phyloP scores from a whole-genome alignment of 2,888 invertebrate species.

The Loripinus fragilis region DNA sequence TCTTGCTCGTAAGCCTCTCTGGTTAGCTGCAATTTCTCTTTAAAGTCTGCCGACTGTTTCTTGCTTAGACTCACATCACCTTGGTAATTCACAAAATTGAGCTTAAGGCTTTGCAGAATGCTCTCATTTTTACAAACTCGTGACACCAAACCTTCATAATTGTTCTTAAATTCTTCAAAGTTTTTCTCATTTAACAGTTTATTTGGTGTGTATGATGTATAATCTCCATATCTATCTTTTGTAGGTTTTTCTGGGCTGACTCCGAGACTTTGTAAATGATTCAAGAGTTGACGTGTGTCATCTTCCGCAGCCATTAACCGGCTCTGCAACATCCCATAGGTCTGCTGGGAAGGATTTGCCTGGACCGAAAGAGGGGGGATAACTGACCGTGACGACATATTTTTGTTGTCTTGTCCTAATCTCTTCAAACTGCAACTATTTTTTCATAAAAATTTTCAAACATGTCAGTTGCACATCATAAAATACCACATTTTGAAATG shows the following conservation, averaged over 20 bases:
- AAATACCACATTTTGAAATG: too few relatives aligned
- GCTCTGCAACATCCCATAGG: conserved; percentile 67
- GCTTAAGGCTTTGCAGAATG: conserved; percentile 76
- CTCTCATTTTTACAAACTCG: conserved; percentile 79
- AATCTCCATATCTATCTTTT: conserved; percentile 17
- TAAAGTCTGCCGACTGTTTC: conserved; percentile 65
- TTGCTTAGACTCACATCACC: conserved; percentile 70
- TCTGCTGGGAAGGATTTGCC: conserved; percentile 62
- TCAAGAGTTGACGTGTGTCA: conserved; percentile 70
- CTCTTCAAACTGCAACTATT: too few relatives aligned
- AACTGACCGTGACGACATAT: conserved; percentile 57
- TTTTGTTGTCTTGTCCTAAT: background rate
- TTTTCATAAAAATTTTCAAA: too few relatives aligned
- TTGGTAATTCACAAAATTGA: conserved; percentile 73
- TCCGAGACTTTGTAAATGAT: conserved; percentile 71
- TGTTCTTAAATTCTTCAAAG: conserved; percentile 62
- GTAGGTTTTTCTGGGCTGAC: conserved; percentile 49
- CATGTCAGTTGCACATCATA: too few relatives aligned
- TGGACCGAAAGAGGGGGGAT: conserved; percentile 67
- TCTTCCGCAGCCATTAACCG: conserved; percentile 71
- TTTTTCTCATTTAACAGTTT: conserved; percentile 44
- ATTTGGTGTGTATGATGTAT: conserved; percentile 31
- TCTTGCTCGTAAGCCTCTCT: conserved; percentile 74
- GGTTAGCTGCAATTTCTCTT: conserved; percentile 68
- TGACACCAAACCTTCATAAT: conserved; percentile 70